These are phyloP conservation scores for Agrenia bidenticulata DNA, from an alignment of 2,888 invertebrate genomes.

Conservation along the genomic window DNA sequence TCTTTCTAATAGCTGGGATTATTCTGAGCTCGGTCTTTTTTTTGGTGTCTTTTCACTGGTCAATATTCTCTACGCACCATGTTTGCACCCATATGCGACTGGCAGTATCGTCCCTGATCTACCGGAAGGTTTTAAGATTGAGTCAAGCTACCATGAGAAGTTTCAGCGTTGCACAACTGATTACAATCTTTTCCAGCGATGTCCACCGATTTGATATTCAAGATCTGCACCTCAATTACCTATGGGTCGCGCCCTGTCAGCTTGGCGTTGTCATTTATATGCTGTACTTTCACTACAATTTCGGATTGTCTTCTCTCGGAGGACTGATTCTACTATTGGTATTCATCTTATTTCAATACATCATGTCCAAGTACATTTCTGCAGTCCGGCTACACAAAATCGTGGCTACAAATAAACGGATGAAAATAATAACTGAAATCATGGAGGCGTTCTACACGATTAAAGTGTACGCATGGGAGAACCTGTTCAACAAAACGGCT, in stretches of 20 bases:
- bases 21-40: constrained; percentile 20
- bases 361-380: constrained; percentile 23
- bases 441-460: constrained; percentile 31
- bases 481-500: constrained; percentile 23
- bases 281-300: constrained; percentile 25
- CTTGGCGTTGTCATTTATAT: constrained; percentile 23
- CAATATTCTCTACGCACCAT: constrained; percentile 26
- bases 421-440: constrained; percentile 29
- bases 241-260: constrained; percentile 33
- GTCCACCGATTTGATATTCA: constrained; percentile 29
- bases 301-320: constrained; percentile 19
- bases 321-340: constrained; percentile 26
- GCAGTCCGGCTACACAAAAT: constrained; percentile 20
- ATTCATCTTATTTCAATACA: constrained; percentile 18
- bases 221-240: constrained; percentile 31
- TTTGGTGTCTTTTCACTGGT: constrained; percentile 27
- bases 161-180: constrained; percentile 28
- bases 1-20: constrained; percentile 23
- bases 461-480: constrained; percentile 39
- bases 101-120: constrained; percentile 29
- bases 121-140: constrained; percentile 27
- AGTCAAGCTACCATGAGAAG: constrained; percentile 15
- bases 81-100: constrained; percentile 34
- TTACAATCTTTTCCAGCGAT: constrained; percentile 33
- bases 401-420: constrained; percentile 23